phyloP scores from a whole-genome alignment of 2,888 invertebrate species.

The Tetranychus truncatus region DNA sequence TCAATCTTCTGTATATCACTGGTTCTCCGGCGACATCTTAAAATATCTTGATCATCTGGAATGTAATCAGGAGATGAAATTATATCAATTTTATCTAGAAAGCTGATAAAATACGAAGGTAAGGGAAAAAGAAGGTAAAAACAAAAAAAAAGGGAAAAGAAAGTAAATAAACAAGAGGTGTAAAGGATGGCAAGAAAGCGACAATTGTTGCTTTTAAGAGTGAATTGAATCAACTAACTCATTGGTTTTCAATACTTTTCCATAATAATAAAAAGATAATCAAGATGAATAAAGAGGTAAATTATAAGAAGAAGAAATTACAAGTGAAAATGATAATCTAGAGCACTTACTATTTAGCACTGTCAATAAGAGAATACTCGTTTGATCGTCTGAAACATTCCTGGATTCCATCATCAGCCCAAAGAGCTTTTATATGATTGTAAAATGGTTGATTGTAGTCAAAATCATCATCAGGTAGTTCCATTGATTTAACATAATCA shows the following conservation, averaged over 20 bases:
- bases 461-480: slow-evolving; percentile 22
- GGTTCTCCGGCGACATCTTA: slow-evolving; percentile 54
- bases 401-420: slow-evolving; percentile 52
- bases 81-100: slow-evolving; percentile 49
- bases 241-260: background rate
- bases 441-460: slow-evolving; percentile 45
- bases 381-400: slow-evolving; percentile 48
- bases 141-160: background rate
- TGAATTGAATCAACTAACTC: no score
- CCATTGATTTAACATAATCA: slow-evolving; percentile 30
- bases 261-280: background rate
- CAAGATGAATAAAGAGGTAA: background rate
- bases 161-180: background rate
- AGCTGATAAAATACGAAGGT: slow-evolving; percentile 39
- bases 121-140: background rate
- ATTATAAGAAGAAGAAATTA: background rate
- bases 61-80: slow-evolving; percentile 46
- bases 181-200: background rate
- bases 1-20: slow-evolving; percentile 55
- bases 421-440: slow-evolving; percentile 46
- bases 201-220: no score
- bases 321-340: background rate
- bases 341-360: slow-evolving; percentile 10
- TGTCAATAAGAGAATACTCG: slow-evolving; percentile 4
- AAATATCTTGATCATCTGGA: slow-evolving; percentile 52